phyloP scores from a whole-genome alignment of 2,113 vertebrate genomes.

The Pangasianodon hypophthalmus region DNA sequence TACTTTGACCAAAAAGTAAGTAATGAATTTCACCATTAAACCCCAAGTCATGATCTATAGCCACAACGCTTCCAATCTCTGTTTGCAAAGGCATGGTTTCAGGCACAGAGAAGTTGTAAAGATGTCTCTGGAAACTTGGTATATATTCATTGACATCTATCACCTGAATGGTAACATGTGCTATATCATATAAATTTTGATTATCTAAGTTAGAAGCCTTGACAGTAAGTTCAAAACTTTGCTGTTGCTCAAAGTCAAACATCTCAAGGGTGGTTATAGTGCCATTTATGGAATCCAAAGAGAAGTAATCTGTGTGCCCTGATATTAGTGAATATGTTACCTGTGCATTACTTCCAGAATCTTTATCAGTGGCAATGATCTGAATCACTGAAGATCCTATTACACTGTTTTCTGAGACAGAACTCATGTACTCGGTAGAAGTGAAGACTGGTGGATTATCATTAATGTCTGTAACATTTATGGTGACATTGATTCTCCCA shows the following conservation, averaged over 20 bases:
- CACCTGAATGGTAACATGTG: constrained; percentile 67
- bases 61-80: constrained; percentile 66
- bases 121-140: constrained; percentile 65
- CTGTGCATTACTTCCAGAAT: constrained; percentile 67
- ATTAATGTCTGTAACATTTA: constrained; percentile 72
- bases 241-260: constrained; percentile 74
- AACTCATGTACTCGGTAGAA: constrained; percentile 55
- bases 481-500: constrained; percentile 63
- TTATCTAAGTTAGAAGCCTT: constrained; percentile 66
- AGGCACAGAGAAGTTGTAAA: constrained; percentile 68
- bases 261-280: constrained; percentile 64
- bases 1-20: constrained; percentile 67
- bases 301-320: constrained; percentile 67
- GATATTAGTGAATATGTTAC: constrained; percentile 69
- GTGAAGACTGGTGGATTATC: constrained; percentile 75
- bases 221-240: constrained; percentile 68
- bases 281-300: constrained; percentile 67
- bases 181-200: constrained; percentile 64
- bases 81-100: constrained; percentile 66
- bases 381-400: constrained; percentile 63
- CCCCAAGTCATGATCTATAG: constrained; percentile 71
- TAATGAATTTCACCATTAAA: constrained; percentile 71
- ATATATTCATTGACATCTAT: constrained; percentile 71
- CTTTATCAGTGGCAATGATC: constrained; percentile 66
- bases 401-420: constrained; percentile 70